phyloP scores from a whole-genome alignment of 2,888 invertebrate species.

The Hecatera dysodea region DNA sequence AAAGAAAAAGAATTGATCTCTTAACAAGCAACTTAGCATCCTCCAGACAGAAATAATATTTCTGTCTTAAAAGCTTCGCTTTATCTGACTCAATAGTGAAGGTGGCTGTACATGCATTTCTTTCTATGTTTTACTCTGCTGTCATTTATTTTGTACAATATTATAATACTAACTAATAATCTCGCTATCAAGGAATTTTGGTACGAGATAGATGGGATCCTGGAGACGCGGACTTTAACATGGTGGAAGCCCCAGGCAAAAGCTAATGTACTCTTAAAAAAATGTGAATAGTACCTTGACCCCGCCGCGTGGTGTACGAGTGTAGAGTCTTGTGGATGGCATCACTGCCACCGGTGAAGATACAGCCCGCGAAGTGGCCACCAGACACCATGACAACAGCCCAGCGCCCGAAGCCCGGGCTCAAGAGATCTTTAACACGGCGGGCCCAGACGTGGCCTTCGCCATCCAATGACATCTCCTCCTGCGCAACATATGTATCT shows the following conservation, averaged over 20 bases:
- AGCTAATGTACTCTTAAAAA: too few species aligned
- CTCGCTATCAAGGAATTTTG: too few species aligned
- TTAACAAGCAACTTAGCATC: not conserved
- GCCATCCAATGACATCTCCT: slow-evolving; percentile 87
- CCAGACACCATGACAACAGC: slow-evolving; percentile 96
- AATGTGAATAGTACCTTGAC: slow-evolving; percentile 85
- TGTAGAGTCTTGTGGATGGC: slow-evolving; percentile 95
- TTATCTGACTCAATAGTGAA: not conserved
- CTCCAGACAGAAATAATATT: not conserved
- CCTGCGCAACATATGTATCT: slow-evolving; percentile 77
- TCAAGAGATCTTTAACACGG: slow-evolving; percentile 78
- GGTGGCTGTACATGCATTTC: not conserved
- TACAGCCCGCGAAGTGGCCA: slow-evolving; percentile 90
- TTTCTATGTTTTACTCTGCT: not conserved
- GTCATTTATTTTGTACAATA: not conserved
- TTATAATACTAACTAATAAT: too few species aligned
- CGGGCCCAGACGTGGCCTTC: slow-evolving; percentile 84
- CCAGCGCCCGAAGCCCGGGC: slow-evolving; percentile 91
- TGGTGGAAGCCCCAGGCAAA: too few species aligned
- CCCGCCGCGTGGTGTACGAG: slow-evolving; percentile 95
- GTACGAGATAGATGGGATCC: too few species aligned
- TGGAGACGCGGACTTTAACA: too few species aligned
- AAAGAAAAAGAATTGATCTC: not conserved
- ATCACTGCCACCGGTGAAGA: slow-evolving; percentile 85
- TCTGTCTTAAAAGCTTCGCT: not conserved